phyloP scores from a whole-genome alignment of 92 coral and sea anemone species.

The Heteractis magnifica region DNA sequence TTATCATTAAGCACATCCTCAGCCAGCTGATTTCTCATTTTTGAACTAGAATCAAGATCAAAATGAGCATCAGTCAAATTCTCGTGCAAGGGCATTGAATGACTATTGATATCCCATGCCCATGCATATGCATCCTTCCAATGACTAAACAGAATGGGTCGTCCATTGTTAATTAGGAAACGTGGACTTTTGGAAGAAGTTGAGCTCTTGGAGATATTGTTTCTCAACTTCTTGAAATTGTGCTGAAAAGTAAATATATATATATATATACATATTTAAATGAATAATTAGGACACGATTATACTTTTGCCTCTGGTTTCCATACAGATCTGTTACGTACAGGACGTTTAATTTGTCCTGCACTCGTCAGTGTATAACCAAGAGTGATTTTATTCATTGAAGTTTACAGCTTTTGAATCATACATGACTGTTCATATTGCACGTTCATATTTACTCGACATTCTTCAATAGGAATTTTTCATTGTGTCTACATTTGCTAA shows the following conservation, averaged over 20 bases:
- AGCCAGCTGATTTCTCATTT: constrained; percentile 39
- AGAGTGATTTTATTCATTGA: too few relatives aligned
- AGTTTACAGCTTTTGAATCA: too few relatives aligned
- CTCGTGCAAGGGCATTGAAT: constrained; percentile 15
- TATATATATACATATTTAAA: too few relatives aligned
- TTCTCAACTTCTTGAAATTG: constrained; percentile 41
- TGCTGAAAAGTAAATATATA: constrained; percentile 29
- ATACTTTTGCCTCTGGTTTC: too few relatives aligned
- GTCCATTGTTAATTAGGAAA: constrained; percentile 16
- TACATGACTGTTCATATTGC: too few relatives aligned
- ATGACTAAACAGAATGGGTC: constrained; percentile 17
- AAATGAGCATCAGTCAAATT: constrained; percentile 34
- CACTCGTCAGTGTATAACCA: too few relatives aligned
- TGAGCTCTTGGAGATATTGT: constrained; percentile 36
- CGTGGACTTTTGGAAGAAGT: constrained; percentile 15
- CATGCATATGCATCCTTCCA: constrained; percentile 52
- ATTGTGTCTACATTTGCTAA: too few relatives aligned
- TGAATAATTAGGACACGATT: not conserved
- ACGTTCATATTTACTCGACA: too few relatives aligned
- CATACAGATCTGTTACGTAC: too few relatives aligned
- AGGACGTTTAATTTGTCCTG: too few relatives aligned
- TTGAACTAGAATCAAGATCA: constrained; percentile 25
- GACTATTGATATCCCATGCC: constrained; percentile 34
- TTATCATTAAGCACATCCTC: constrained; percentile 26
- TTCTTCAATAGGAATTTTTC: too few relatives aligned